phyloP scores from a whole-genome alignment of 2,797 vertebrate genomes.

The Lycodopsis pacificus region DNA sequence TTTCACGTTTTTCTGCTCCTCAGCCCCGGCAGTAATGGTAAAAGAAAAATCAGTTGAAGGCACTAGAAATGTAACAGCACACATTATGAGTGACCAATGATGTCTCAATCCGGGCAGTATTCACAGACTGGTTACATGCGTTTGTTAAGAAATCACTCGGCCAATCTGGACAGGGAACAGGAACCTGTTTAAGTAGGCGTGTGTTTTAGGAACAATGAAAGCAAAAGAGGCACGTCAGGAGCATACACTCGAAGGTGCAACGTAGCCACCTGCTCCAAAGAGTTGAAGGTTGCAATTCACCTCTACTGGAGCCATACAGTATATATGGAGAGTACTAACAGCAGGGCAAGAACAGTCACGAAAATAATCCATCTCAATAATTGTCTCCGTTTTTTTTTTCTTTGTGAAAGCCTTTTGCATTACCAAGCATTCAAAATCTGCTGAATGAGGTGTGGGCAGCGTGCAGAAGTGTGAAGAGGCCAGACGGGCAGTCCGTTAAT shows the following conservation, averaged over 20 bases:
- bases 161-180: background rate
- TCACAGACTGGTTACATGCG: constrained; percentile 18
- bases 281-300: background rate
- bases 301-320: background rate
- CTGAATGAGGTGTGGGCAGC: constrained; percentile 52
- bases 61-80: constrained; percentile 14
- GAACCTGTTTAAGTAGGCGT: too few relatives aligned
- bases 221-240: background rate
- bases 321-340: too few relatives aligned
- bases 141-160: constrained; percentile 1
- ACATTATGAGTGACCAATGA: constrained; percentile 15
- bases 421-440: constrained; percentile 42
- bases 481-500: constrained; percentile 57
- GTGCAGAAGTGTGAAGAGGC: constrained; percentile 37
- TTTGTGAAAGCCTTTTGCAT: constrained; percentile 29
- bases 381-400: background rate
- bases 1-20: background rate
- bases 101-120: constrained; percentile 49
- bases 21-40: background rate
- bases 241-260: background rate
- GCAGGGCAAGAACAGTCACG: too few relatives aligned
- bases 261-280: background rate
- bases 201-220: background rate
- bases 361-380: constrained; percentile 16
- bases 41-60: constrained; percentile 21